phyloP scores from a whole-genome alignment of 2,888 invertebrate genomes.

The Gastrophysa polygoni region DNA sequence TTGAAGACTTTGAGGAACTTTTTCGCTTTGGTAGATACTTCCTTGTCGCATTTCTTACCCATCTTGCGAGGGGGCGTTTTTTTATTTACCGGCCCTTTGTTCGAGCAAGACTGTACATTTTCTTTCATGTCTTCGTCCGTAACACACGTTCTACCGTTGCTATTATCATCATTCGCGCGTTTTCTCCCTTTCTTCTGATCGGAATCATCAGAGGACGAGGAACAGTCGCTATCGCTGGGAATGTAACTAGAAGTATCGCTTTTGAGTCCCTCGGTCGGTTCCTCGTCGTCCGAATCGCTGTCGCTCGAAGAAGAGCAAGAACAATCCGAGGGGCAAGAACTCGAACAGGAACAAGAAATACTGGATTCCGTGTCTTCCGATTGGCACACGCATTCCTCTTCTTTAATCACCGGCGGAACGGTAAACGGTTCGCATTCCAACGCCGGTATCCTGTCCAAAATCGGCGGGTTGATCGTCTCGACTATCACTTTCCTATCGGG shows the following conservation, averaged over 20 bases:
- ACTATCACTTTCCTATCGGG: slow-evolving; percentile 31
- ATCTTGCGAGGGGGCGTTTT: not conserved
- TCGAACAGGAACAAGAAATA: not conserved
- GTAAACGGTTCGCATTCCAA: slow-evolving; percentile 10
- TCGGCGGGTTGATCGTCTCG: slow-evolving; percentile 25
- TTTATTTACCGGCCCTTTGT: too few species aligned
- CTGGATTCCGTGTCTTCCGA: not conserved
- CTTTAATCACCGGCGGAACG: not conserved
- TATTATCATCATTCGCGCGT: not conserved
- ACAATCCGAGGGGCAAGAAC: slow-evolving; percentile 7
- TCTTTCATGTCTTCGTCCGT: slow-evolving; percentile 21
- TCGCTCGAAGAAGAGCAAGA: slow-evolving; percentile 18
- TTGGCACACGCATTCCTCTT: slow-evolving; percentile 1
- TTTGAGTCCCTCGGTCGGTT: not conserved
- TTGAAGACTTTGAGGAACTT: slow-evolving; percentile 4
- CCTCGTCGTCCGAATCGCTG: slow-evolving; percentile 15
- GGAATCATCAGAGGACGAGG: not conserved
- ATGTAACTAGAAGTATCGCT: slow-evolving; percentile 12
- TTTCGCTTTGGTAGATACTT: not conserved
- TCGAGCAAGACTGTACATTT: slow-evolving; percentile 10
- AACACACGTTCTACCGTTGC: not conserved
- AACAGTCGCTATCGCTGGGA: not conserved
- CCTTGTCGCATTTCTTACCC: not conserved
- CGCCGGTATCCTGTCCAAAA: slow-evolving; percentile 14
- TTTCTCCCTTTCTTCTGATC: not conserved